A percentile compares a stretch with the other conserved stretches of the same genome.
phyloP scores from a whole-genome alignment of 2,797 vertebrate species.

The Pitangus sulphuratus region DNA sequence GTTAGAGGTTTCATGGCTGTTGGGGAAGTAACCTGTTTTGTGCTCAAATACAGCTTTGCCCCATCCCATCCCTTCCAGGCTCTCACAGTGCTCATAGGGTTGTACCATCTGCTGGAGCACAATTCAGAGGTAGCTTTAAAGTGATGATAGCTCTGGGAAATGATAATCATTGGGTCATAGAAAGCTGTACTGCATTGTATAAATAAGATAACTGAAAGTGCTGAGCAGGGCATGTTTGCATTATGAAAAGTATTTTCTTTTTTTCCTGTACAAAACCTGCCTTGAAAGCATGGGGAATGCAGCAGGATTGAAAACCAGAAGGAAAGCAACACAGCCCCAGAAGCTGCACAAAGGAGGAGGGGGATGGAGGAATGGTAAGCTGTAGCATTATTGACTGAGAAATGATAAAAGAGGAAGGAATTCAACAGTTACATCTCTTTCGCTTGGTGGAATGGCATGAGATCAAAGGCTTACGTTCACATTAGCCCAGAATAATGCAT shows the following conservation, averaged over 20 bases:
- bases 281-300: constrained; percentile 70
- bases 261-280: constrained; percentile 75
- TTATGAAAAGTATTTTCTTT: constrained; percentile 78
- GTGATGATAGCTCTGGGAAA: constrained; percentile 79
- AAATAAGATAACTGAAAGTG: constrained; percentile 83
- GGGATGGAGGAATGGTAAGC: constrained; percentile 71
- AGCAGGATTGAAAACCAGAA: constrained; percentile 72
- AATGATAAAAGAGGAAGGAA: constrained; percentile 74
- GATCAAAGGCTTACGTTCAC: constrained; percentile 76
- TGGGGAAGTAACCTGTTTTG: constrained; percentile 46
- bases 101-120: constrained; percentile 76
- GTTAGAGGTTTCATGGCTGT: constrained; percentile 40
- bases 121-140: constrained; percentile 78
- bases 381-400: constrained; percentile 77
- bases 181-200: constrained; percentile 78
- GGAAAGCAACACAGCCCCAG: constrained; percentile 67
- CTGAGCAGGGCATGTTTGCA: constrained; percentile 79
- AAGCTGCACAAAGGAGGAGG: constrained; percentile 73
- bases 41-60: neutral
- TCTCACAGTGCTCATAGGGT: constrained; percentile 39
- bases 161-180: constrained; percentile 80
- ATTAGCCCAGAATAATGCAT: constrained; percentile 79
- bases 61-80: constrained; percentile 47
- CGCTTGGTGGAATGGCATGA: constrained; percentile 69
- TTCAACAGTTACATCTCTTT: constrained; percentile 73